phyloP scores from a whole-genome alignment of 2,113 vertebrate species.

The Talpa occidentalis region DNA sequence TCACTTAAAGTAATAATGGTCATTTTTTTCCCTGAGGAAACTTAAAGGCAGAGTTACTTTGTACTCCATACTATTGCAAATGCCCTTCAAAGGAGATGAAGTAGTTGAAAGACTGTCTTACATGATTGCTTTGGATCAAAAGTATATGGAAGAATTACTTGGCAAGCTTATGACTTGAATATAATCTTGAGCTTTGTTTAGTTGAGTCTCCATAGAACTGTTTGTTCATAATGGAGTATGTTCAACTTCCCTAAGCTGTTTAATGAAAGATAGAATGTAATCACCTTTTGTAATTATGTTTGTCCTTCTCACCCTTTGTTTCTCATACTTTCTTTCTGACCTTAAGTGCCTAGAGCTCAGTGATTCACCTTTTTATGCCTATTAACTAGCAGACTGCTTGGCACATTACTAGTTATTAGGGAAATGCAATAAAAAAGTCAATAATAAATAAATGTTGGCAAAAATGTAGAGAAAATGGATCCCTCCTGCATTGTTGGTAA shows the following conservation, averaged over 20 bases:
- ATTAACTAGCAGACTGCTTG: not conserved
- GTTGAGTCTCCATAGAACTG: not conserved
- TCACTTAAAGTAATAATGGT: conserved; percentile 61
- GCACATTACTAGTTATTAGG: not conserved
- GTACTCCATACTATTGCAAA: not conserved
- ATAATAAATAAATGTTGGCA: not conserved
- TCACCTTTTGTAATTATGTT: not conserved
- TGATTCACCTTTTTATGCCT: conserved; percentile 11
- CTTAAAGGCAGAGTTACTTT: conserved; percentile 51
- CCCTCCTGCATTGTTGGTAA: not conserved
- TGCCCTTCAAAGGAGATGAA: conserved; percentile 49
- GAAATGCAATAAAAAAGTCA: not conserved
- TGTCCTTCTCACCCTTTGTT: not conserved
- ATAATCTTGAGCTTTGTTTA: conserved; percentile 9
- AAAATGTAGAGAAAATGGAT: not conserved
- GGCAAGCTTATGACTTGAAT: conserved; percentile 1
- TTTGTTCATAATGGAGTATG: not conserved
- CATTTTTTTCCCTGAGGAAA: not conserved
- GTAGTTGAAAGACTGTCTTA: not conserved
- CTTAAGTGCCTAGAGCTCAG: not conserved
- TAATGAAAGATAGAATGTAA: conserved; percentile 8
- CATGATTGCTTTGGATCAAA: conserved; percentile 52
- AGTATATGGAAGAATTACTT: conserved; percentile 5
- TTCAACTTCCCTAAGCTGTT: conserved; percentile 37
- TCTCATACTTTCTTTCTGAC: not conserved